phyloP scores from a whole-genome alignment of 2,113 vertebrate genomes.

The Brienomyrus longianalis region DNA sequence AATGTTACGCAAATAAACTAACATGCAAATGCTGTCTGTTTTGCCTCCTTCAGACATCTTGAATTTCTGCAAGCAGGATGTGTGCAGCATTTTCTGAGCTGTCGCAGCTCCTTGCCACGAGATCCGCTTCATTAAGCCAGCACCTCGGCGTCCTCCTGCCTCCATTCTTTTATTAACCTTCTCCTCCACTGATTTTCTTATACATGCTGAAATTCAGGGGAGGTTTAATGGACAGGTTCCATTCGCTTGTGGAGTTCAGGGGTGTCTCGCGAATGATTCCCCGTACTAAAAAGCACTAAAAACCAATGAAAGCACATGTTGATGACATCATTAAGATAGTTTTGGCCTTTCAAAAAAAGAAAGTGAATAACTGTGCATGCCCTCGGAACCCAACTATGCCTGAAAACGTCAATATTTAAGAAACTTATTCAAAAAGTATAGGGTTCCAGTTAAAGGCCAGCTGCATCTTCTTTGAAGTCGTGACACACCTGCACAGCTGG shows the following conservation, averaged over 20 bases:
- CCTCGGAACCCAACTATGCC: neutral
- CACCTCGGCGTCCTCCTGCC: neutral
- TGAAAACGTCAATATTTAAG: neutral
- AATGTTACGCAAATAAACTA: neutral
- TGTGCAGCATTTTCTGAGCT: constrained; percentile 59
- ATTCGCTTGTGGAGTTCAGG: neutral
- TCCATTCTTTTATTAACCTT: neutral
- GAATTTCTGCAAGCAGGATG: constrained; percentile 62
- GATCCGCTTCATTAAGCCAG: neutral
- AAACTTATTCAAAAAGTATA: neutral
- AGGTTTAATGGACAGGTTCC: neutral
- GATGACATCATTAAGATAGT: neutral
- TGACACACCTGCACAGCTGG: neutral
- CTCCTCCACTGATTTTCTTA: neutral
- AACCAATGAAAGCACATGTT: neutral
- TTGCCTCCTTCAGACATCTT: constrained; percentile 53
- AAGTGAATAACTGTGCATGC: neutral
- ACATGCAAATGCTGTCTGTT: neutral
- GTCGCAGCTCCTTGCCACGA: neutral
- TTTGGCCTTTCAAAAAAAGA: neutral
- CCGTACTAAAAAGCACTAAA: neutral
- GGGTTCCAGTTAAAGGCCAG: neutral
- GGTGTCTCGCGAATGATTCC: neutral
- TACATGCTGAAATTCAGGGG: neutral
- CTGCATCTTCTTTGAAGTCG: neutral